Base-by-base conservation (phyloP, 1,140 invertebrate genomes). In the Pseudomyrmex gracilis region DNA sequence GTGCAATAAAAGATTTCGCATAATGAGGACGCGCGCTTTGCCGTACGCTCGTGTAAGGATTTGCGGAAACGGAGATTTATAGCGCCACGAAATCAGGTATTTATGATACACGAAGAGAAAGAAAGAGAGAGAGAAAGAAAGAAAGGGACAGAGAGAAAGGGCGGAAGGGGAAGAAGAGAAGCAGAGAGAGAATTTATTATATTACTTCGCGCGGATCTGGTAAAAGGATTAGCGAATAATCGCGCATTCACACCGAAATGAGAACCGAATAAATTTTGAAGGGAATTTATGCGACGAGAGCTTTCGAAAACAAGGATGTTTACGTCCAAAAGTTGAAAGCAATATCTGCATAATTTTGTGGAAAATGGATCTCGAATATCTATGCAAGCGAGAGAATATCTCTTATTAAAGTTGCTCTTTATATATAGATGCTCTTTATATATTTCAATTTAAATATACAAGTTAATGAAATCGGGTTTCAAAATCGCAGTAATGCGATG, bases 281-380 rank as follows among this genome's bases (percentile, higher is more conserved):
- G 10, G 53, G 8, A n/a, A 78, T 78, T 78, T 70, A 78, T 8
- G 64, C 43, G 53, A 12, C 53, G 20, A 70, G 34, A 47, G 64
- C 68, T 78, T 68, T 34, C 17, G 64, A 78, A 78, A 78, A 78
- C 53, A 70, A 58, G 43, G 10, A 70, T 47, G 51, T 70, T 57
- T 70, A 15, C 20, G 12, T 43, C 7, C 53, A 24, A 57, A 53
- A 70, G 66, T 58, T 17, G 64, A 22, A 66, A 68, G 13, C 9
- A 17, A 67, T 55, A n/a, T 78, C 34, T 2, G 8, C 2, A 53
- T 70, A 70, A 55, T 49, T n/a, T 13, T 9, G 34, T 34, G 63
- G 47, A 55, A 68, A 78, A 78, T 78, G n/a, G 47, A 45, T 67
- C 7, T 20, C 61, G 15, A 9, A 74, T 24, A 68, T 57, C 45